These are phyloP conservation scores for Copidosoma aretas DNA, from an alignment of 2,888 invertebrate genomes.

Conservation along the genomic window DNA sequence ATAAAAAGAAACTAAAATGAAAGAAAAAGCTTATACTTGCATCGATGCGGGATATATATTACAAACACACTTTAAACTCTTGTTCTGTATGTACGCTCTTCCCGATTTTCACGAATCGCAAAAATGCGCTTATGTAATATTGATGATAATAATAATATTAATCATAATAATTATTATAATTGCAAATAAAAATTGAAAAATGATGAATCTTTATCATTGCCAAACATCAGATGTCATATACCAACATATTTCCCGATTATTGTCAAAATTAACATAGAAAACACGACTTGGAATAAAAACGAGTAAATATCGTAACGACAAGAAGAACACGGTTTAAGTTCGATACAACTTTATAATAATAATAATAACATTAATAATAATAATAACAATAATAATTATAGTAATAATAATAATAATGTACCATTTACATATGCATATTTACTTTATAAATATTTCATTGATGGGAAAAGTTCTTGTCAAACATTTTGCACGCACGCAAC, in stretches of 20 bases:
- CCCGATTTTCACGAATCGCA: constrained; percentile 34
- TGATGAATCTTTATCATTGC: constrained; percentile 30
- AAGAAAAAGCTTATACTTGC: constrained; percentile 2
- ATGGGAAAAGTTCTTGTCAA: too few species aligned
- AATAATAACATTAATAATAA: too few species aligned
- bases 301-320: constrained; percentile 23
- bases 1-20: constrained; percentile 8
- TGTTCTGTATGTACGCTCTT: constrained; percentile 30
- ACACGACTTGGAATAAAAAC: constrained; percentile 24
- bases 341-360: too few species aligned
- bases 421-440: too few species aligned
- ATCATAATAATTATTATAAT: constrained; percentile 24
- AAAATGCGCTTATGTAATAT: constrained; percentile 36
- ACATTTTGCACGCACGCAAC: constrained; percentile 15
- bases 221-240: background rate
- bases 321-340: constrained; percentile 16
- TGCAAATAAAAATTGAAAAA: constrained; percentile 12
- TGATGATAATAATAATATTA: constrained; percentile 33
- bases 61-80: constrained; percentile 19
- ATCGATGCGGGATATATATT: background rate
- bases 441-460: too few species aligned
- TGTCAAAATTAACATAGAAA: too few species aligned
- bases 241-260: too few species aligned
- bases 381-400: too few species aligned
- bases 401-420: too few species aligned